phyloP scores from a whole-genome alignment of 53 echinoderm and acorn worm species.

The Luidia sarsii region DNA sequence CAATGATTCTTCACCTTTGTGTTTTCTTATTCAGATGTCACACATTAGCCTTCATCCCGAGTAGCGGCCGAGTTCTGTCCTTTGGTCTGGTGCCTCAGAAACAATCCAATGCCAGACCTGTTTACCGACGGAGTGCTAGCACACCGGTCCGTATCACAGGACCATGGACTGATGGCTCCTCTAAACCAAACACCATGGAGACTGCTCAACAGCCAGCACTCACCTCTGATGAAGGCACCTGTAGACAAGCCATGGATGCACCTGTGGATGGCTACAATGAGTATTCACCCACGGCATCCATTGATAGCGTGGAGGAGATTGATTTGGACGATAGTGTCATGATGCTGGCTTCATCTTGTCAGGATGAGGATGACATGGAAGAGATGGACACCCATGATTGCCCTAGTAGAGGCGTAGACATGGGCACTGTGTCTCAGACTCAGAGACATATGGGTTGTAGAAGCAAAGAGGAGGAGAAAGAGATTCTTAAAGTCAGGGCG shows the following conservation, averaged over 20 bases:
- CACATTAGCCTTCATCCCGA: slow-evolving; percentile 55
- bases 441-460: background rate
- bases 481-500: slow-evolving; percentile 5
- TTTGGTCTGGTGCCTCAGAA: slow-evolving; percentile 15
- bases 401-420: background rate
- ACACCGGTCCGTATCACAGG: slow-evolving; percentile 2
- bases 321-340: background rate
- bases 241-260: background rate
- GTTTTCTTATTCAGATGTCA: slow-evolving; percentile 48
- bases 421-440: too few species aligned
- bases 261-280: background rate
- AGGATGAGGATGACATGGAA: background rate
- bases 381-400: slow-evolving; percentile 8
- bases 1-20: too few species aligned
- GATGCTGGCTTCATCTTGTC: too few species aligned
- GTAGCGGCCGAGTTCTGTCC: slow-evolving; percentile 10
- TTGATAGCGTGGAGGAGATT: too few species aligned
- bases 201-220: background rate
- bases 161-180: slow-evolving; percentile 10
- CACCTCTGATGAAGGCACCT: background rate
- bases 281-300: too few species aligned
- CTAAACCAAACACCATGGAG: background rate
- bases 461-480: background rate
- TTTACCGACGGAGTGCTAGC: slow-evolving; percentile 13
- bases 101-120: slow-evolving; percentile 5